phyloP scores from a whole-genome alignment of 2,797 vertebrate genomes.

The Diglossa cyanea region DNA sequence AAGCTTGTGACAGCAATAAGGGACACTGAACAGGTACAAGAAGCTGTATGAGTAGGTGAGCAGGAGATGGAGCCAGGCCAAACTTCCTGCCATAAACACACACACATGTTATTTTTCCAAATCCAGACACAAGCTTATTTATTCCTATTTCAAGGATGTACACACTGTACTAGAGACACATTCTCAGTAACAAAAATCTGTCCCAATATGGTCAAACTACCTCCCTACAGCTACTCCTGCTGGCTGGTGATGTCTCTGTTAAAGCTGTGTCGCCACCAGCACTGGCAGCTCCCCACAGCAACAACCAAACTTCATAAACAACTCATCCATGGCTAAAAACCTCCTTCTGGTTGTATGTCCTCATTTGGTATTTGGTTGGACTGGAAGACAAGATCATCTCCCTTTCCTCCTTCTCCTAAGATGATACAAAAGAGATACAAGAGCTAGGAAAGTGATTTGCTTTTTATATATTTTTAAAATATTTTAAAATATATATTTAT shows the following conservation, averaged over 20 bases:
- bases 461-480: background rate
- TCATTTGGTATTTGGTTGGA: background rate
- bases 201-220: background rate
- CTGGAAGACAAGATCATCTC: background rate
- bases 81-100: background rate
- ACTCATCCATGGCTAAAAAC: background rate
- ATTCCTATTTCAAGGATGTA: slow-evolving; percentile 2
- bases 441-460: background rate
- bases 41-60: background rate
- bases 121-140: background rate
- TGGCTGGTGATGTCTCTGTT: background rate
- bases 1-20: accelerated
- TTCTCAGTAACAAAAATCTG: background rate
- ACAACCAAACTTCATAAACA: background rate
- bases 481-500: background rate
- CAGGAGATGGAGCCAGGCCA: background rate
- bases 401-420: background rate
- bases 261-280: background rate
- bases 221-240: background rate
- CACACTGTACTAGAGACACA: background rate
- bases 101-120: background rate
- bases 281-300: background rate
- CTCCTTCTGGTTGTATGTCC: background rate
- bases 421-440: background rate
- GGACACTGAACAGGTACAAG: background rate